Conservation (phyloP, 1,140 invertebrate genomes). For the Pristionchus pacificus region DNA sequence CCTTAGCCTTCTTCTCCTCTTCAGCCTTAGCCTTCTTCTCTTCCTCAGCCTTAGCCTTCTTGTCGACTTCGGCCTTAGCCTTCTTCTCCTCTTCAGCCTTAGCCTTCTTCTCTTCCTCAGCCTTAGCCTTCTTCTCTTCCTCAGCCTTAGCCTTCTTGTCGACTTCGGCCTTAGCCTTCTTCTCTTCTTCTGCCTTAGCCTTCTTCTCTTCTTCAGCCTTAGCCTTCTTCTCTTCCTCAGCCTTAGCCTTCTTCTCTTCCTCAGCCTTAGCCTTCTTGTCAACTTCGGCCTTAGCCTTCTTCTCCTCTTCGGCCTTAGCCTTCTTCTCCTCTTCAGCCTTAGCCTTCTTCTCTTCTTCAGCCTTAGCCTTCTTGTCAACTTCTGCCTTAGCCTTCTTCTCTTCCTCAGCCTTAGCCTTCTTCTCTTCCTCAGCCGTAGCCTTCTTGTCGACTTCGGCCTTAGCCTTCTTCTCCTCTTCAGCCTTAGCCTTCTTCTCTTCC, state of each 20-base stretch:
- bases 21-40: constrained; percentile 6
- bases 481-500: constrained; percentile 9
- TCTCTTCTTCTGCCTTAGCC: background rate
- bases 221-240: too few species aligned
- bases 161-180: constrained; percentile 17
- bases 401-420: background rate
- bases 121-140: constrained; percentile 11
- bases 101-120: too few species aligned
- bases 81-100: constrained; percentile 14
- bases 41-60: constrained; percentile 1
- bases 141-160: constrained; percentile 9
- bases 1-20: constrained; percentile 1
- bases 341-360: too few species aligned
- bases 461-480: constrained; percentile 8
- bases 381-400: too few species aligned
- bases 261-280: too few species aligned
- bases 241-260: too few species aligned
- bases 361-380: too few species aligned
- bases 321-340: too few species aligned
- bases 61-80: background rate
- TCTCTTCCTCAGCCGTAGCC: background rate
- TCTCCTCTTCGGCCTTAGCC: too few species aligned
- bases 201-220: constrained; percentile 10
- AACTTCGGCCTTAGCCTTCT: too few species aligned
- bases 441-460: constrained; percentile 14